phyloP scores from a whole-genome alignment of 1,140 invertebrate species.

The Panagrolaimus sp. region DNA sequence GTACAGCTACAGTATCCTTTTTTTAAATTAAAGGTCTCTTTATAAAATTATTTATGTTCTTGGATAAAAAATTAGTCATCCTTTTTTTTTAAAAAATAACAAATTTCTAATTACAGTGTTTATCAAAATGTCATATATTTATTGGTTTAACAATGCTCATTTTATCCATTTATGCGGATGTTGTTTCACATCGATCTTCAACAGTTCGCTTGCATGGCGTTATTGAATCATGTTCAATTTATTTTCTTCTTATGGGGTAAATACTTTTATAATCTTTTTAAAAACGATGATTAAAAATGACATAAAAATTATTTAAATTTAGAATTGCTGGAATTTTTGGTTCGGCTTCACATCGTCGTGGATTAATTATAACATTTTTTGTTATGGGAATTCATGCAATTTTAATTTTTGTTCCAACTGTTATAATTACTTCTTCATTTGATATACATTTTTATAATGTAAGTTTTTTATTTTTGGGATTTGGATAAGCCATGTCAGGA shows the following conservation, averaged over 20 bases:
- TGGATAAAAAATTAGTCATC: too few relatives aligned
- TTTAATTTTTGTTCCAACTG: constrained; percentile 44
- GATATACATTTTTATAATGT: constrained; percentile 55
- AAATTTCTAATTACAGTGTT: constrained; percentile 36
- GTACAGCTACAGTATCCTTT: too few relatives aligned
- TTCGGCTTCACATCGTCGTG: constrained; percentile 43
- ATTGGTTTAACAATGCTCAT: constrained; percentile 43
- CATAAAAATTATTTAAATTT: constrained; percentile 13
- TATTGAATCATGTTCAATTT: constrained; percentile 49
- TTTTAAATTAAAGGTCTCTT: too few relatives aligned
- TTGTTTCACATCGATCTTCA: constrained; percentile 36
- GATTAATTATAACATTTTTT: constrained; percentile 47
- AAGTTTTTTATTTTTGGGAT: not conserved
- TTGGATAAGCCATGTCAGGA: not conserved
- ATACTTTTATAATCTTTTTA: not conserved
- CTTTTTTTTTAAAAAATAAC: not conserved
- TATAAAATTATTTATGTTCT: too few relatives aligned
- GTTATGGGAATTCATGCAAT: constrained; percentile 44
- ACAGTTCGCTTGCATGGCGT: constrained; percentile 44
- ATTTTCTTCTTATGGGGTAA: constrained; percentile 44
- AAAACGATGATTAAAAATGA: not conserved
- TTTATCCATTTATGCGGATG: constrained; percentile 42
- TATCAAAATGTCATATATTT: constrained; percentile 48
- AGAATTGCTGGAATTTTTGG: constrained; percentile 50
- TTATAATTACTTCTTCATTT: constrained; percentile 50